Conservation (phyloP, 1,140 invertebrate genomes). For the Venturia canescens region DNA sequence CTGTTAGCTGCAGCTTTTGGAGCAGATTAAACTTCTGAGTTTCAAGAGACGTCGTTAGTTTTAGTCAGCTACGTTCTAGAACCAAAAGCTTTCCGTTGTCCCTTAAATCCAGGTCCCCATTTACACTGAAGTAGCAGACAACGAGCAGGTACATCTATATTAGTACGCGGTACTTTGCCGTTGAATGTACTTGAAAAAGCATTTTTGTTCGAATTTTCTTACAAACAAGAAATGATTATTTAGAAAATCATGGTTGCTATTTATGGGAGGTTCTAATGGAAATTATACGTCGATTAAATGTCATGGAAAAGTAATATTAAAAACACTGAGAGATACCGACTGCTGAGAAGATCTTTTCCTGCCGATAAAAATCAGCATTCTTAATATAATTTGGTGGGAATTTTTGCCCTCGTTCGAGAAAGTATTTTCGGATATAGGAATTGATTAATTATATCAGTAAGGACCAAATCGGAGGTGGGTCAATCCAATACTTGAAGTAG, state of each 20-base stretch:
- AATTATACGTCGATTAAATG: no score
- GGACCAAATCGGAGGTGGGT: background rate
- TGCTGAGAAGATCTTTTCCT: no score
- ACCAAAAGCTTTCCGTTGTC: background rate
- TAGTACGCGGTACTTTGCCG: background rate
- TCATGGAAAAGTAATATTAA: no score
- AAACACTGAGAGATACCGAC: no score
- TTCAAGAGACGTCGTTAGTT: background rate
- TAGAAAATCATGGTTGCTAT: background rate
- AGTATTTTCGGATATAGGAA: background rate
- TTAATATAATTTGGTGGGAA: no score
- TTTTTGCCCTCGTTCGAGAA: background rate
- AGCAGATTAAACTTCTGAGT: conserved; percentile 5
- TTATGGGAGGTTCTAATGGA: no score
- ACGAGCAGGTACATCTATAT: background rate
- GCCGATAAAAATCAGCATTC: no score
- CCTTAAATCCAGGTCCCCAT: background rate
- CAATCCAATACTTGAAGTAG: conserved; percentile 15
- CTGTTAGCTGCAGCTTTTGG: background rate
- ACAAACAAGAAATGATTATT: background rate
- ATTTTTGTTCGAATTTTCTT: background rate
- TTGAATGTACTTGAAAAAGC: background rate
- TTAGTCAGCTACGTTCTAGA: background rate
- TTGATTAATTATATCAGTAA: conserved; percentile 10
- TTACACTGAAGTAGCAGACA: background rate